A percentile compares a stretch with the other conserved stretches of the same genome.
Conservation (phyloP, 2,113 vertebrate genomes). For the Papio anubis region DNA sequence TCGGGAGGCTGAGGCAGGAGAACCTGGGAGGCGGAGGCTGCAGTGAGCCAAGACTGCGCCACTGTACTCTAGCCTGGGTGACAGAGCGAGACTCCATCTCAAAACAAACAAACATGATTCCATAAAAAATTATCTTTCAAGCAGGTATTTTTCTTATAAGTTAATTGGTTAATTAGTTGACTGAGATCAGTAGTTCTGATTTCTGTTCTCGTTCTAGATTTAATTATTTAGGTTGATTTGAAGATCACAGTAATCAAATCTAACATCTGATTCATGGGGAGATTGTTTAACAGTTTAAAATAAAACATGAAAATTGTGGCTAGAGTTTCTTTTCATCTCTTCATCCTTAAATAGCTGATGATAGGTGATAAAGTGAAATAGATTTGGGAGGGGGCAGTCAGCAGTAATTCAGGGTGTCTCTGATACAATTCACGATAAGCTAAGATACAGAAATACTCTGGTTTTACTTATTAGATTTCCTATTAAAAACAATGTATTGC, state of each 20-base stretch:
- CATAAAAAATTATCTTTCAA: neutral
- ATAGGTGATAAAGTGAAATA: neutral
- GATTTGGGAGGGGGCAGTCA: neutral
- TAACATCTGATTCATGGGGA: neutral
- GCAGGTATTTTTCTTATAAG: neutral
- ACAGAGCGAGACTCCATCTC: too few relatives aligned
- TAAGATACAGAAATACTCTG: neutral
- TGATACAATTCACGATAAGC: neutral
- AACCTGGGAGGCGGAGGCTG: too few relatives aligned
- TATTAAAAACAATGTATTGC: neutral
- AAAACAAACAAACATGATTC: neutral
- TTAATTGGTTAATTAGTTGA: neutral
- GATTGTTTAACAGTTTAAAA: constrained; percentile 20
- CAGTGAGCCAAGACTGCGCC: too few relatives aligned
- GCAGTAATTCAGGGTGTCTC: neutral
- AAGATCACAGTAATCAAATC: neutral
- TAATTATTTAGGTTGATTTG: constrained; percentile 9
- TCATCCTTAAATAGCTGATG: neutral
- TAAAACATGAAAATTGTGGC: neutral
- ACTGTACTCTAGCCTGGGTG: too few relatives aligned
- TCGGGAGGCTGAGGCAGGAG: too few relatives aligned
- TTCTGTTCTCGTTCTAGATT: neutral
- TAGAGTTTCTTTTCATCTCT: neutral
- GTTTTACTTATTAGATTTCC: neutral
- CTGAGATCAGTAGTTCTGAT: neutral